Conservation (phyloP, 2,113 vertebrate genomes). For the Cebus imitator region DNA sequence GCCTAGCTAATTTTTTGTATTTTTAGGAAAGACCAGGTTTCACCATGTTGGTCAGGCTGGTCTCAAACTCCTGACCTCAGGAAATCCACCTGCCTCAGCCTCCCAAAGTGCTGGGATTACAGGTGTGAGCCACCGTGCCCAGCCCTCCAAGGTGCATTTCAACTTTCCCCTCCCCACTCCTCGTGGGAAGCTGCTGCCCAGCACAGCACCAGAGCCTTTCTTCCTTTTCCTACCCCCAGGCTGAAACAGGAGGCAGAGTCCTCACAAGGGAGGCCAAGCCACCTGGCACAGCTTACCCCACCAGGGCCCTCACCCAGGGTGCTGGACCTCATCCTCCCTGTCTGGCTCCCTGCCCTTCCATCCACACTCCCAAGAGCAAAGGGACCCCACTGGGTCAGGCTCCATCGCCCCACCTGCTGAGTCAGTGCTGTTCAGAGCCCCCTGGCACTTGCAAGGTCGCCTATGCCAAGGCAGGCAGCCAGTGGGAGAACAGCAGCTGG, state of each 20-base stretch:
- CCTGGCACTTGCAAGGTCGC: not conserved
- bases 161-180: too few relatives aligned
- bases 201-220: not conserved
- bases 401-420: not conserved
- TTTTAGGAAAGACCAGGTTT: too few relatives aligned
- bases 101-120: too few relatives aligned
- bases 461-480: not conserved
- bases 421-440: not conserved
- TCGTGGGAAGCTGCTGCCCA: not conserved
- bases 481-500: not conserved
- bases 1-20: too few relatives aligned
- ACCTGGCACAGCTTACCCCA: not conserved
- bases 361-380: not conserved
- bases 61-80: too few relatives aligned
- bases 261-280: not conserved
- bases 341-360: not conserved
- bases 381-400: not conserved
- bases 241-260: not conserved
- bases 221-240: not conserved
- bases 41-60: too few relatives aligned
- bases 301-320: not conserved
- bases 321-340: not conserved
- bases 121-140: too few relatives aligned
- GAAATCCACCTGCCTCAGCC: too few relatives aligned
- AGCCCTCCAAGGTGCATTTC: too few relatives aligned